Evolutionary conservation across 2,888 invertebrate species (phyloP).

Genomic region (Melanostoma mellinum): DNA sequence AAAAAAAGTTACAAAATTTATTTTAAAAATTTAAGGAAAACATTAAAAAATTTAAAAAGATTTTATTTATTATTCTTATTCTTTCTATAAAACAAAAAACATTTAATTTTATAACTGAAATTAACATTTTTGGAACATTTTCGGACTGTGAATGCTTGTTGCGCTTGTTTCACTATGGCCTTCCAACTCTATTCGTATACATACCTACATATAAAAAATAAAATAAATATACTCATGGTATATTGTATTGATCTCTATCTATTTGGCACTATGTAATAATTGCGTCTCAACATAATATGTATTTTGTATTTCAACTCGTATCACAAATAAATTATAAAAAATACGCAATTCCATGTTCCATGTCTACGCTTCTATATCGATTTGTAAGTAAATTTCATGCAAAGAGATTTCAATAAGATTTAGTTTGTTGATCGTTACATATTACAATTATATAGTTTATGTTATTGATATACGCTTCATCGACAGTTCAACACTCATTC

Average conservation of each 20-base stretch:
- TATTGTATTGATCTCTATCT: conserved; percentile 64
- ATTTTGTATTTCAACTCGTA: conserved; percentile 55
- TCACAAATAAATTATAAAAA: conserved; percentile 40
- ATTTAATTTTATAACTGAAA: conserved; percentile 77
- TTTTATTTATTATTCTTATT: conserved; percentile 72
- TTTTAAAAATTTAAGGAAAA: conserved; percentile 15
- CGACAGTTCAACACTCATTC: conserved; percentile 48
- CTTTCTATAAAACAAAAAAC: conserved; percentile 40
- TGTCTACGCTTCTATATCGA: conserved; percentile 71
- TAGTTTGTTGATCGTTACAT: conserved; percentile 62
- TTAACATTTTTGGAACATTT: conserved; percentile 75
- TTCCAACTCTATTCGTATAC: conserved; percentile 69
- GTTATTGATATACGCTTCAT: conserved; percentile 47
- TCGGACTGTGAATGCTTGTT: conserved; percentile 75
- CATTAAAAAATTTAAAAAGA: conserved; percentile 46
- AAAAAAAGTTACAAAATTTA: conserved; percentile 18
- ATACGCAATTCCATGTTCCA: conserved; percentile 62
- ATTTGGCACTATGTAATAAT: conserved; percentile 67
- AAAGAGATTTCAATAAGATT: conserved; percentile 59
- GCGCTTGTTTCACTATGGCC: conserved; percentile 74
- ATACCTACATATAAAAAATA: conserved; percentile 39
- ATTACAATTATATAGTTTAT: conserved; percentile 6
- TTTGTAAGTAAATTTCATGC: conserved; percentile 79
- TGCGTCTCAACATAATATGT: conserved; percentile 69
- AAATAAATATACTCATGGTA: conserved; percentile 55